Evolutionary conservation across 2,797 vertebrate species (phyloP).

Genomic region (Crocodylus rhombifer): DNA sequence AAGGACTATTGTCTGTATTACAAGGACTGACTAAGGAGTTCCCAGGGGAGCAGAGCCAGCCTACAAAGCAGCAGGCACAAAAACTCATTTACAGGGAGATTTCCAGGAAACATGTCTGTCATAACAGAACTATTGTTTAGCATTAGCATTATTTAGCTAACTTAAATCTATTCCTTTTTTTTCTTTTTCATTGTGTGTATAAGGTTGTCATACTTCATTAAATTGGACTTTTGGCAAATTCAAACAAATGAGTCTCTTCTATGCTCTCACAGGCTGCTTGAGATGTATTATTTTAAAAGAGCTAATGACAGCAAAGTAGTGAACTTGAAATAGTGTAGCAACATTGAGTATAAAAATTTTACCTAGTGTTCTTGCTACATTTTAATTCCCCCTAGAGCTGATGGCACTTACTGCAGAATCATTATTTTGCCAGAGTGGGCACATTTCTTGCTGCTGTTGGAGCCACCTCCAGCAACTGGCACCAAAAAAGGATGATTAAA

Average conservation of each 20-base stretch:
- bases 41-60: no score
- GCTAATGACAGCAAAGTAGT: not conserved
- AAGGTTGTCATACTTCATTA: not conserved
- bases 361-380: not conserved
- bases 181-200: not conserved
- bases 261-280: not conserved
- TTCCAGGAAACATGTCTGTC: not conserved
- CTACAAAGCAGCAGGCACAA: not conserved
- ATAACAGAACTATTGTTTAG: not conserved
- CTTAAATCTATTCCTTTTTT: not conserved
- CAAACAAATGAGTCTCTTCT: not conserved
- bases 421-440: accelerated
- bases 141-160: not conserved
- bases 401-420: not conserved
- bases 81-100: conserved; percentile 9
- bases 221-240: not conserved
- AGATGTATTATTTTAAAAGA: not conserved
- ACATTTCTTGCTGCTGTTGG: not conserved
- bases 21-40: no score
- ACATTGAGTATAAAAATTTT: not conserved
- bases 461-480: not conserved
- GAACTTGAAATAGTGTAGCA: not conserved
- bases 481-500: conserved; percentile 14
- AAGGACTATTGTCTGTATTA: no score
- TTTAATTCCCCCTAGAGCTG: not conserved